Evolutionary conservation across 2,113 vertebrate species (phyloP), one percentile per base, ranked within the genome.

Genomic region (Pelmatolapia mariae): DNA sequence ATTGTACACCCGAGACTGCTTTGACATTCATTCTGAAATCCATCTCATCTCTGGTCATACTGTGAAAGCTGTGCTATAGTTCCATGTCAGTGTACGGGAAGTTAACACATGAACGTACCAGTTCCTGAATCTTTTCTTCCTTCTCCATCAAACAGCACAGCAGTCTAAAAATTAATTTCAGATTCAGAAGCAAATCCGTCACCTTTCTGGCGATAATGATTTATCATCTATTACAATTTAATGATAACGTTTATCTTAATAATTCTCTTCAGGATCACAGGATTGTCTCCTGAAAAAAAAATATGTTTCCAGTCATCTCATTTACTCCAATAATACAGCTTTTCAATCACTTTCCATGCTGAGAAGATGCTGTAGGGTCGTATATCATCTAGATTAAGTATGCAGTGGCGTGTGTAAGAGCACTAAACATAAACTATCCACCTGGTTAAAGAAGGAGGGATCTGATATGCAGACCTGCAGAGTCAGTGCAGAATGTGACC

Each of bases 1-100:
- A 95, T 93, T 90, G 94, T 87, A 91, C 92, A 86, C 89, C 59
- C 26, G 92, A 95, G 91, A 93, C 78, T 15, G 31, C 15, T 85
- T 76, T 71, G 24, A 91, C 88, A 79, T 90, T 92, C 18, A 57
- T 87, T 94, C 83, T 92, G 80, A 84, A 92, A 89, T 47, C 66
- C 22, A 78, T 88, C 81, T 91, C 84, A 89, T 93, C 81, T 89
- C 63, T 59, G 68, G 85, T 45, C 59, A 19, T 80, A 54, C 5
- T 78, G 84, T 11, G 33, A 79, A 15, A 86, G 54, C 22, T 29
- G 43, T 13, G 31, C 63, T 84, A 45, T 24, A n/a, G 85, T 45
- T 82, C 13, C 2, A 22, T 81, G 18, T 89, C 71, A 84, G 85
- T 86, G 66, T 47, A 86, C 57, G 13, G 45, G 56, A 84, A 71